Evolutionary conservation across 2,888 invertebrate genomes (phyloP), one percentile per base, ranked within the genome.

Genomic region (Lasius platythorax): DNA sequence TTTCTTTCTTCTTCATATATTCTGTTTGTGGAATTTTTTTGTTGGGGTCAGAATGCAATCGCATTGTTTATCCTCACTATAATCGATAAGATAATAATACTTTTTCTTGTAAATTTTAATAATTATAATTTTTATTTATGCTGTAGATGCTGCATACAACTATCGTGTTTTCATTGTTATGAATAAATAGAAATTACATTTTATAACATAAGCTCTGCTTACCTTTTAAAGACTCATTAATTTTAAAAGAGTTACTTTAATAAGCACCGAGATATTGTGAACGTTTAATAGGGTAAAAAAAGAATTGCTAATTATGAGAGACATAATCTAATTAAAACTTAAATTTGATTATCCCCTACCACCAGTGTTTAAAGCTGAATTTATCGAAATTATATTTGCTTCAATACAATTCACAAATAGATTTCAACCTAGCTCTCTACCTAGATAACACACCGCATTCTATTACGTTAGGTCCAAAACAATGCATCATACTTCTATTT

Each of bases 401-500:
- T n/a, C 15, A 37, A 23, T 8, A 30, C 8, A 33, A 63, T 63
- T 33, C 18, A 53, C 9, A 33, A 8, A 30, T 61, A 8, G 30
- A 63, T 61, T 72, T 18, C 15, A 58, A n/a, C n/a, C n/a, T n/a
- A 33, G 58, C 46, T 0, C 23, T 18, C 2, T 3, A 33, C 18
- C 0, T 15, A 61, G 56, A 79, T 63, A 79, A 72, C 40, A 50
- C 23, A 15, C 11, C 15, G 33, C 43, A 18, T 46, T 28, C 46
- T 18, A 28, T 70, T 37, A 28, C 23, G 15, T 66, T 50, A 8
- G 50, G 50, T 53, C n/a, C 50, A 37, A 33, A 72, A 63, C n/a
- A 46, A 81, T 37, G 23, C 61, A 79, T 81, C 79, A 28, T 50
- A 50, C 46, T 73, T 37, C 61, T n/a, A 81, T 72, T 81, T 50